Evolutionary conservation across 1,140 invertebrate species (phyloP).

Genomic region (Cydia pomonella): DNA sequence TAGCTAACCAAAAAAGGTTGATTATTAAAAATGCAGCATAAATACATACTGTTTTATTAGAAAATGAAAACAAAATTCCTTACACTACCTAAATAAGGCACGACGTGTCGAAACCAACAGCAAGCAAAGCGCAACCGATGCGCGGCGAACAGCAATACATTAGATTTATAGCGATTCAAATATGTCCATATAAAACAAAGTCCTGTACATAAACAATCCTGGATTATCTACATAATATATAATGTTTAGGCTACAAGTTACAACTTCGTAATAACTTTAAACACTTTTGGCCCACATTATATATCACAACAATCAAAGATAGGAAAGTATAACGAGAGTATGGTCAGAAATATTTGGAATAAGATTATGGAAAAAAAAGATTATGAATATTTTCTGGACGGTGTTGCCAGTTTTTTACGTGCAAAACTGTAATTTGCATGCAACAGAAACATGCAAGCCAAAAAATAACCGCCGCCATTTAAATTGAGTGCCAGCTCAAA

Average conservation of each 20-base stretch:
- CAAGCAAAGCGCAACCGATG: constrained; percentile 47
- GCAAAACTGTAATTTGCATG: neutral
- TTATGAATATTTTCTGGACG: neutral
- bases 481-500: constrained; percentile 7
- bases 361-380: no score
- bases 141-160: constrained; percentile 34
- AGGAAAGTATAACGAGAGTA: neutral
- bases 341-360: no score
- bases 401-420: constrained; percentile 11
- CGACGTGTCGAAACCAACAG: constrained; percentile 68
- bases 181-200: constrained; percentile 37
- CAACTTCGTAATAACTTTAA: neutral
- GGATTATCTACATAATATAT: constrained; percentile 34
- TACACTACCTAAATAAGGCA: constrained; percentile 78
- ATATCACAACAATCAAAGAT: neutral
- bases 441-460: neutral
- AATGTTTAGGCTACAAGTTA: neutral
- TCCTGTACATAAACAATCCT: constrained; percentile 42
- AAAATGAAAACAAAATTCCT: constrained; percentile 79
- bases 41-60: constrained; percentile 75
- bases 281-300: neutral
- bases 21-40: constrained; percentile 34
- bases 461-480: neutral
- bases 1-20: neutral
- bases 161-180: constrained; percentile 39